Base-by-base conservation (phyloP, 1,140 invertebrate species). In the Psilanteris sp. region DNA sequence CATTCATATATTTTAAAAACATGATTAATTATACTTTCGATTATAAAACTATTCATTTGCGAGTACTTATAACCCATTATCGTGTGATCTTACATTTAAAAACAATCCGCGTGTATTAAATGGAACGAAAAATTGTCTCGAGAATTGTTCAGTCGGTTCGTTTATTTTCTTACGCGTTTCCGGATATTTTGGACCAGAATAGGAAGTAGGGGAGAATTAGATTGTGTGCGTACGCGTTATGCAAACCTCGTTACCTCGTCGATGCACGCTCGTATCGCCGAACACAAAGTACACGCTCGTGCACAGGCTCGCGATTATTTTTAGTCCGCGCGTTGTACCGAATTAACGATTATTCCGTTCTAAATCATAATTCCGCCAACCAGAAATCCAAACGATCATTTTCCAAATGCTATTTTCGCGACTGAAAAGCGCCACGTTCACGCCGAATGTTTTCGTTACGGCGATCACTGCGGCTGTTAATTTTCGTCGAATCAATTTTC, bases 171-270 rank as follows among this genome's bases (percentile, higher is more conserved):
- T 16, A 37, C 44, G 24, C 24, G 39, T 64, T 64, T 62, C 52
- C 34, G 32, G 32, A 44, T 62, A 62, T 62, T 64, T 72, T 64
- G 50, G 59, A 11, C 9, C 6, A 32, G 32, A 61, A 62, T 31
- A 16, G 50, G 52, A 64, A 66, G 20, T 11, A 14, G 36, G 18
- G 44, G 44, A 9, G 48, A 62, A 57, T 52, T 27, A 13, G 16
- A 43, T 41, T 55, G 37, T 61, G 48, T 22, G 61, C 37, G 62
- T 67, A 18, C 26, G 39, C 29, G 61, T 75, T 75, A 61, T 66
- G 78, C 76, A 73, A 70, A 78, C 62, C 54, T 70, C 59, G 76
- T 78, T 74, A 72, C 72, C 64, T 76, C 55, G 48, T 71, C 62
- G 48, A 71, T 76, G 75, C 68, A 72, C 37, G 46, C 67, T 54